Evolutionary conservation across 2,888 invertebrate genomes (phyloP).

Genomic region (Epirrita christyi): DNA sequence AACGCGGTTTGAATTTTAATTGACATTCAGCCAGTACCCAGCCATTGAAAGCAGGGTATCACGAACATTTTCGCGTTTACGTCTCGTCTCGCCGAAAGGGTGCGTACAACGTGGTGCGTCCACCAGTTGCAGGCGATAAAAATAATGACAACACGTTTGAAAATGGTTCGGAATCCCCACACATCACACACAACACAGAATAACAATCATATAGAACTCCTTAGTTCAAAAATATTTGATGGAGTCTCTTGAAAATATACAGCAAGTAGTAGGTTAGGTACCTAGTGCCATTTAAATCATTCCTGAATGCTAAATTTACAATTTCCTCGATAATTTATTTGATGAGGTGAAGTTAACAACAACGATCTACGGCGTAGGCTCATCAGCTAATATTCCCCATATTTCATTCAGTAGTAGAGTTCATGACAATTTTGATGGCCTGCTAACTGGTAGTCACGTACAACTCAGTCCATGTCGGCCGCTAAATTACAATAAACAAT

Average conservation of each 20-base stretch:
- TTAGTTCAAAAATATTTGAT: no score
- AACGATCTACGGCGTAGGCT: background rate
- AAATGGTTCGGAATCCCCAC: slow-evolving; percentile 27
- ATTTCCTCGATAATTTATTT: background rate
- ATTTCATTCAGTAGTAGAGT: slow-evolving; percentile 37
- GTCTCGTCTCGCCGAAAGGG: slow-evolving; percentile 55
- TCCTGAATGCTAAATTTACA: background rate
- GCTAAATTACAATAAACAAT: slow-evolving; percentile 82
- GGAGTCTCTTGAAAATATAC: background rate
- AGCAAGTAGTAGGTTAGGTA: background rate
- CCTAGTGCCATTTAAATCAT: background rate
- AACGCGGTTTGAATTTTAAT: slow-evolving; percentile 85
- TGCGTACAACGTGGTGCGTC: slow-evolving; percentile 48
- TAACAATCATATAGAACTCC: slow-evolving; percentile 13
- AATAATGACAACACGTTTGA: slow-evolving; percentile 45
- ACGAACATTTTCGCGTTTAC: slow-evolving; percentile 74
- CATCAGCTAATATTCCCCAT: slow-evolving; percentile 15
- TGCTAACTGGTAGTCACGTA: slow-evolving; percentile 66
- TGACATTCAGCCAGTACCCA: slow-evolving; percentile 74
- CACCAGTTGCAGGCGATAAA: slow-evolving; percentile 69
- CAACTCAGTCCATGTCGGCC: slow-evolving; percentile 67
- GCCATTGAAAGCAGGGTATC: slow-evolving; percentile 57
- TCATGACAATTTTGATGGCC: slow-evolving; percentile 42
- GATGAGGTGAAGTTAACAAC: background rate
- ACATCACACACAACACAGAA: slow-evolving; percentile 44